These are phyloP conservation scores for Pseudomyrmex gracilis DNA, from an alignment of 1,140 invertebrate species.

Conservation along the genomic window DNA sequence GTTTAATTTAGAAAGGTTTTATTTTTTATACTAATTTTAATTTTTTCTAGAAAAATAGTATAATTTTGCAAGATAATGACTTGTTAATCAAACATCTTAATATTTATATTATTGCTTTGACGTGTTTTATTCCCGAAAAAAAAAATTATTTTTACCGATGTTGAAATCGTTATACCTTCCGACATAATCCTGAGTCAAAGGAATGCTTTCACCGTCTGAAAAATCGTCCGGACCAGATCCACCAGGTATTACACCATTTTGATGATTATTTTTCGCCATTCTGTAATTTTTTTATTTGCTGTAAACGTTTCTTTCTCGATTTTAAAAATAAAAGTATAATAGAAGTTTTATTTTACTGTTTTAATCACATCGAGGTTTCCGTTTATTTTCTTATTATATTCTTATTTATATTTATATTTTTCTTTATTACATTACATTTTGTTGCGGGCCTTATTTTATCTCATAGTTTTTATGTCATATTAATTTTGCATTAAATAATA, in stretches of 20 bases:
- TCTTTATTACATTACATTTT: too few species aligned
- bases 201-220: constrained; percentile 94
- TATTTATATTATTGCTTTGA: not conserved
- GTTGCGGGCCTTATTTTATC: too few species aligned
- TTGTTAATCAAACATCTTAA: constrained; percentile 15
- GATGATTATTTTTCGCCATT: constrained; percentile 82
- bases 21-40: not conserved
- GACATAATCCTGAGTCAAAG: constrained; percentile 93
- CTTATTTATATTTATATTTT: too few species aligned
- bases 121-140: not conserved
- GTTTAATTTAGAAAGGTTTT: not conserved
- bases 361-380: too few species aligned
- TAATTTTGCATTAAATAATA: too few species aligned
- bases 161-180: constrained; percentile 89
- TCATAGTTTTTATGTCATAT: too few species aligned
- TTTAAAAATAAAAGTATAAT: too few species aligned
- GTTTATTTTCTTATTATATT: too few species aligned
- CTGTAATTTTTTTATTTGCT: constrained; percentile 38
- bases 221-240: constrained; percentile 90
- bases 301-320: not conserved
- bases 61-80: too few species aligned
- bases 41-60: not conserved
- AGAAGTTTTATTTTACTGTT: too few species aligned
- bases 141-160: constrained; percentile 16
- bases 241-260: constrained; percentile 87